Evolutionary conservation across 2,797 vertebrate genomes (phyloP).

Genomic region (Champsocephalus gunnari): DNA sequence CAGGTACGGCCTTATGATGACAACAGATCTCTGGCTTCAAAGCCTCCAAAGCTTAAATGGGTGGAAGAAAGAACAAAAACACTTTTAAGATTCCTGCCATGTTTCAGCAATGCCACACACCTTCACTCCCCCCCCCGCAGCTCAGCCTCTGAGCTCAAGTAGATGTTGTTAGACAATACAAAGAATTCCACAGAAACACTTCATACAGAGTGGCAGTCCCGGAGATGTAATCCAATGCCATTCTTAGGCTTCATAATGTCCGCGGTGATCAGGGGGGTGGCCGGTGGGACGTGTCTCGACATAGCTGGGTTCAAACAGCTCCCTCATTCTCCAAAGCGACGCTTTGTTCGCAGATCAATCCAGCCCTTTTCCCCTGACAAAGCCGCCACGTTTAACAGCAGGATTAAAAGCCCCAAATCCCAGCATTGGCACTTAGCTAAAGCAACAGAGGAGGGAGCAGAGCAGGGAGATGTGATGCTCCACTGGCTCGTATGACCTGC

Average conservation of each 20-base stretch:
- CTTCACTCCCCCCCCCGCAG: conserved; percentile 68
- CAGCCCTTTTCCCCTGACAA: conserved; percentile 78
- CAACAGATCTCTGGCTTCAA: conserved; percentile 77
- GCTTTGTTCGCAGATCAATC: conserved; percentile 89
- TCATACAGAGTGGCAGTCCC: conserved; percentile 87
- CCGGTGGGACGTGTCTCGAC: conserved; percentile 86
- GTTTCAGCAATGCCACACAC: conserved; percentile 82
- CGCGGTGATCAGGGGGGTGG: conserved; percentile 82
- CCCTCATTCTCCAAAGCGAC: conserved; percentile 85
- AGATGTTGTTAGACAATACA: conserved; percentile 88
- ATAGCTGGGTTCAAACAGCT: conserved; percentile 86
- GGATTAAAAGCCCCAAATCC: conserved; percentile 88
- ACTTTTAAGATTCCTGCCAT: conserved; percentile 79
- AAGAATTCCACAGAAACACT: conserved; percentile 89
- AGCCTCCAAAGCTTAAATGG: conserved; percentile 77
- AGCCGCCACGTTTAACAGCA: conserved; percentile 86
- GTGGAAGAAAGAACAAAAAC: conserved; percentile 59
- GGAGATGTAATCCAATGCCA: conserved; percentile 90
- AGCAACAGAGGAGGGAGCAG: conserved; percentile 77
- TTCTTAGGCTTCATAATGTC: conserved; percentile 89
- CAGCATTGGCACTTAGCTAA: conserved; percentile 83
- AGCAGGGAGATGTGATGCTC: conserved; percentile 68
- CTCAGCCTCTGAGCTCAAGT: conserved; percentile 84
- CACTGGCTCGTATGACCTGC: conserved; percentile 62
- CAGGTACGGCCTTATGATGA: conserved; percentile 65